Conservation (phyloP, 2,113 vertebrate genomes). For the Hyla sarda region DNA sequence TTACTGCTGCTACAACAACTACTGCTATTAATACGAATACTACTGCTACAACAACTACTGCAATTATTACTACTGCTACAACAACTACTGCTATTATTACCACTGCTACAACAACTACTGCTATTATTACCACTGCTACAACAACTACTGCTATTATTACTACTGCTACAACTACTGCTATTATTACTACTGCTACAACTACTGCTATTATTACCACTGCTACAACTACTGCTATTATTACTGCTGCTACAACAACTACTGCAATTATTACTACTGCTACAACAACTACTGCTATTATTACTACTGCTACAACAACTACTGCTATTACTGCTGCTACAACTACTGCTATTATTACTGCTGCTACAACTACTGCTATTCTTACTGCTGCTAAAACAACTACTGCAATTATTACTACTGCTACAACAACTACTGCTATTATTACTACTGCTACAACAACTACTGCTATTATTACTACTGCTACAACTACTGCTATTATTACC, state of each 20-base stretch:
- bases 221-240: neutral
- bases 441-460: neutral
- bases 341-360: neutral
- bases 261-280: neutral
- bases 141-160: neutral
- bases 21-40: too few relatives aligned
- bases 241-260: neutral
- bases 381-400: neutral
- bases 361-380: neutral
- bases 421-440: neutral
- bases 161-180: neutral
- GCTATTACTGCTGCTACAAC: neutral
- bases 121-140: too few relatives aligned
- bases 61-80: neutral
- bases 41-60: too few relatives aligned
- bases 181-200: neutral
- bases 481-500: neutral
- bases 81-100: neutral
- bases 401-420: neutral
- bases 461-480: neutral
- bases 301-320: neutral
- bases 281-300: neutral
- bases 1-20: too few relatives aligned
- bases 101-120: too few relatives aligned
- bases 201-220: neutral